phyloP scores from a whole-genome alignment of 37 sponge, comb jelly and placozoan species.

The Diacarnus erythraeanus region DNA sequence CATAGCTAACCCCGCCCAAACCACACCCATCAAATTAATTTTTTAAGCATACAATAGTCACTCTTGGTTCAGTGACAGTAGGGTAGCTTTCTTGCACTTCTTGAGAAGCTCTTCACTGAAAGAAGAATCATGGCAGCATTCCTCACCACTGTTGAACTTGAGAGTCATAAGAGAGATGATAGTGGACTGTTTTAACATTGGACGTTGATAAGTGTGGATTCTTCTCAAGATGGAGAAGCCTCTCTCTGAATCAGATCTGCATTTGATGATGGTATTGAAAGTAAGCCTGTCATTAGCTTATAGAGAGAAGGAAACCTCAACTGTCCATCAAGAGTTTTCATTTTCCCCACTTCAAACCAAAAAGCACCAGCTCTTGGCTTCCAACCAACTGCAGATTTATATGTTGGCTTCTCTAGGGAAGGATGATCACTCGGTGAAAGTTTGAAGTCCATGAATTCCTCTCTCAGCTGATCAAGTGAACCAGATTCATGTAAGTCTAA shows the following conservation, averaged over 20 bases:
- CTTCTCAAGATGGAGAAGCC: too few species aligned
- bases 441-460: slow-evolving; percentile 41
- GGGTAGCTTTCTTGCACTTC: too few species aligned
- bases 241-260: slow-evolving; percentile 40
- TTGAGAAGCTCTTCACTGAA: neutral
- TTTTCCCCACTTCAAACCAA: slow-evolving; percentile 6
- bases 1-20: too few species aligned
- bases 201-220: slow-evolving; percentile 32
- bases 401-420: neutral
- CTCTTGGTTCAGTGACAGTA: too few species aligned
- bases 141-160: slow-evolving; percentile 33
- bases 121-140: neutral
- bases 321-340: slow-evolving; percentile 50
- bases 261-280: too few species aligned
- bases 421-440: slow-evolving; percentile 21
- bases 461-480: slow-evolving; percentile 30
- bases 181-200: slow-evolving; percentile 14
- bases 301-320: slow-evolving; percentile 27
- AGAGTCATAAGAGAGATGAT: slow-evolving; percentile 26
- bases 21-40: too few species aligned
- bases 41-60: too few species aligned
- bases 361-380: slow-evolving; percentile 19
- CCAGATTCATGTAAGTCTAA: slow-evolving; percentile 3
- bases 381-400: too few species aligned
- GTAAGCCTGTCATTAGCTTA: slow-evolving; percentile 45